phyloP scores from a whole-genome alignment of 2,113 vertebrate species.

The Panthera uncia region DNA sequence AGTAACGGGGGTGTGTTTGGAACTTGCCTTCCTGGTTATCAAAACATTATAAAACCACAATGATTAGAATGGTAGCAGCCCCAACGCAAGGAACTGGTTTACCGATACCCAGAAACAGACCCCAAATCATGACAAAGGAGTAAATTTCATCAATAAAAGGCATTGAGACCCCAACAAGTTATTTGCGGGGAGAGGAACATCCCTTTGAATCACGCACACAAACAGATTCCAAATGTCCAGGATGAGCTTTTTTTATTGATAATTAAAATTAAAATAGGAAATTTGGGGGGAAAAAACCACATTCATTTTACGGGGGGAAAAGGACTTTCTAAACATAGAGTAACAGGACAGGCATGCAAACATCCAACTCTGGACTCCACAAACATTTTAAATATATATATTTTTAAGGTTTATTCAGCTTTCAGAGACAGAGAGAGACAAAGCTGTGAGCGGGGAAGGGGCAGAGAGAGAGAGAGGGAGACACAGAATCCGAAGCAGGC shows the following conservation, averaged over 20 bases:
- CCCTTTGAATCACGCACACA: not conserved
- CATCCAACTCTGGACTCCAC: not conserved
- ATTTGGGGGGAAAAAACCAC: accelerated
- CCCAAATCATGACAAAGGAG: not conserved
- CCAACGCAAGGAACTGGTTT: not conserved
- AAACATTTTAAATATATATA: not conserved
- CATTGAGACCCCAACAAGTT: not conserved
- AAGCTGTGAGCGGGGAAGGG: no score
- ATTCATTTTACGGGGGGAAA: not conserved
- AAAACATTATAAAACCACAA: not conserved
- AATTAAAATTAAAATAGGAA: not conserved
- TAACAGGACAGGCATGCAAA: not conserved
- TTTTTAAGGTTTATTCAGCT: no score
- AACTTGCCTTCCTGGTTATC: not conserved
- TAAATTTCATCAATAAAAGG: not conserved
- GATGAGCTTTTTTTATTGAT: not conserved
- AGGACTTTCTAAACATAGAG: not conserved
- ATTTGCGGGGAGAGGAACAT: not conserved
- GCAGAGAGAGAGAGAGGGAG: no score
- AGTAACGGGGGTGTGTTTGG: not conserved
- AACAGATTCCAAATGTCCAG: not conserved
- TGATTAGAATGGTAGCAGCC: not conserved
- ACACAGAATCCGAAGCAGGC: no score
- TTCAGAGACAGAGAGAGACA: no score
- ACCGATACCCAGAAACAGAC: not conserved